Percentiles rank a stretch among this genome's conserved stretches.
Evolutionary conservation across 2,797 vertebrate genomes (phyloP).

Genomic region (Telmatherina bonti): DNA sequence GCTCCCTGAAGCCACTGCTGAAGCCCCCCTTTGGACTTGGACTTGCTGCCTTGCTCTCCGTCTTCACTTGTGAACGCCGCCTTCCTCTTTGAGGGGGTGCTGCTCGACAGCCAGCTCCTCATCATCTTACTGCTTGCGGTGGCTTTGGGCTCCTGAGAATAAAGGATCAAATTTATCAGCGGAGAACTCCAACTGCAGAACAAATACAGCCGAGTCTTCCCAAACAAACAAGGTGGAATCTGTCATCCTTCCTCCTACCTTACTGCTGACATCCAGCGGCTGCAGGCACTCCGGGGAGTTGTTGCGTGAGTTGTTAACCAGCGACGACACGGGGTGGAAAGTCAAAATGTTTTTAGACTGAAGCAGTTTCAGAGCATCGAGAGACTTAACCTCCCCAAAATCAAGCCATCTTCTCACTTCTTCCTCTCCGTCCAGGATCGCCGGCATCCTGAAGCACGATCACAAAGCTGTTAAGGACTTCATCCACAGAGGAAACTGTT

Average conservation of each 20-base stretch:
- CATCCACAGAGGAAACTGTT: neutral
- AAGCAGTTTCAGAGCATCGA: constrained; percentile 91
- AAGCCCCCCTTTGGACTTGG: constrained; percentile 60
- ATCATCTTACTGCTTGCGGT: constrained; percentile 88
- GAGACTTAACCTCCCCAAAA: constrained; percentile 89
- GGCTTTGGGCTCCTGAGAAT: constrained; percentile 79
- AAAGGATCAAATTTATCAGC: constrained; percentile 29
- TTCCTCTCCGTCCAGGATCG: constrained; percentile 92
- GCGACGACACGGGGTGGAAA: constrained; percentile 91
- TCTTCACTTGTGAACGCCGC: constrained; percentile 39
- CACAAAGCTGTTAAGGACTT: neutral
- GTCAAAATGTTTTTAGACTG: constrained; percentile 86
- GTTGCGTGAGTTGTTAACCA: constrained; percentile 92
- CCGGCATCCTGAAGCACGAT: constrained; percentile 90
- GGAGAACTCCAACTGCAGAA: neutral
- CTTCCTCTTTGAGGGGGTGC: constrained; percentile 84
- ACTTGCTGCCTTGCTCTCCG: constrained; percentile 76
- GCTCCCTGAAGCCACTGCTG: constrained; percentile 80
- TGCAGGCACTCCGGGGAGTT: constrained; percentile 88
- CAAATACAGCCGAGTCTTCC: neutral
- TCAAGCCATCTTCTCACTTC: constrained; percentile 92
- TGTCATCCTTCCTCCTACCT: constrained; percentile 88
- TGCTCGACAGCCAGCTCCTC: constrained; percentile 88
- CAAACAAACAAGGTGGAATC: no score
- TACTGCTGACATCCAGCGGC: constrained; percentile 80